These are phyloP conservation scores for Cyprinus carpio DNA, from an alignment of 2,113 vertebrate genomes.

Conservation along the genomic window DNA sequence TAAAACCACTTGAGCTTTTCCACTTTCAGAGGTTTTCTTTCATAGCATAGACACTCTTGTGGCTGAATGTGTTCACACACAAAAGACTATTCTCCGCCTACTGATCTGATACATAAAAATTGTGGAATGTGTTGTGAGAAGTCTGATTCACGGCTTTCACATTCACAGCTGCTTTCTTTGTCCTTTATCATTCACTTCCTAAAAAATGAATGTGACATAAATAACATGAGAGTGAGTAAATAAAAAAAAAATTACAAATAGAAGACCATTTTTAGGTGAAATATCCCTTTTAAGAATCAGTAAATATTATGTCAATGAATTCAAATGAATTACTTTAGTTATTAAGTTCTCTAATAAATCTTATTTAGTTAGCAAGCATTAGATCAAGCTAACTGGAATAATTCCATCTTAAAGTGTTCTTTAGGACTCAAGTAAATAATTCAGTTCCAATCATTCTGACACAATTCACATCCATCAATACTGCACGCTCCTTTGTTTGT, in stretches of 20 bases:
- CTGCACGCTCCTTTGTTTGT: conserved; percentile 36
- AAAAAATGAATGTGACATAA: not conserved
- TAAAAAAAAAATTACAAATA: not conserved
- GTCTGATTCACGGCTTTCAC: no score
- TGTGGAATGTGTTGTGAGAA: no score
- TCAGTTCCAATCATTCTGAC: conserved; percentile 14
- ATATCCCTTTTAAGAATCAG: not conserved
- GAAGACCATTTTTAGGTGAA: not conserved
- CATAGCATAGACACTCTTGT: not conserved
- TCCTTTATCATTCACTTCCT: no score
- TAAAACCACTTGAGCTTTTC: not conserved
- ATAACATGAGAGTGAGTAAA: not conserved
- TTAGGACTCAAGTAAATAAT: not conserved
- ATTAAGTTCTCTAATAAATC: not conserved
- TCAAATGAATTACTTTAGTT: not conserved
- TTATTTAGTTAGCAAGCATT: not conserved
- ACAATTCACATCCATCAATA: conserved; percentile 11
- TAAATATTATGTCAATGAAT: not conserved
- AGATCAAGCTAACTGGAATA: not conserved
- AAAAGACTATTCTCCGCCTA: no score
- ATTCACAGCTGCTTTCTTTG: no score
- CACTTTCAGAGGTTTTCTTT: not conserved
- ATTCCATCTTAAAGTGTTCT: not conserved
- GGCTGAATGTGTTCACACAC: no score
- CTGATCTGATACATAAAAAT: no score